A percentile compares a stretch with the other conserved stretches of the same genome.
Conservation (phyloP, 2,888 invertebrate genomes). For the Apamea sordens region DNA sequence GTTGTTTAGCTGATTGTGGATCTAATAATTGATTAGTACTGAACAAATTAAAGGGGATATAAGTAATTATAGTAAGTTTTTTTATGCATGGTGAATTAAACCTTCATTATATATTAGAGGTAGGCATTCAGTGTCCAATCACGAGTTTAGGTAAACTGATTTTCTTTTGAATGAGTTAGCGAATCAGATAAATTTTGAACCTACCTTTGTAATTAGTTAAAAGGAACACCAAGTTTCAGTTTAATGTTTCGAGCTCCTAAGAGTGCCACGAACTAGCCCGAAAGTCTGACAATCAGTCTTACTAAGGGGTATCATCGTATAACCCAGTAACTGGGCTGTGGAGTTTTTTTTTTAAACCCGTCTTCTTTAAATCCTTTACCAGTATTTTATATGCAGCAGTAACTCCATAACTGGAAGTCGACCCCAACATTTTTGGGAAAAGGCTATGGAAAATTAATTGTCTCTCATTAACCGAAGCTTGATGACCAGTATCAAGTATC, state of each 20-base stretch:
- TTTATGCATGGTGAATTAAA: neutral
- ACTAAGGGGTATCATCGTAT: neutral
- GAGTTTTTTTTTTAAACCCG: neutral
- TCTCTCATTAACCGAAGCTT: neutral
- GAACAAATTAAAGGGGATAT: neutral
- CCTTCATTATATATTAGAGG: too few species aligned
- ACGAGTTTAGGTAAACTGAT: neutral
- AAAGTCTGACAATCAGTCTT: neutral
- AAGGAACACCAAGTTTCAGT: neutral
- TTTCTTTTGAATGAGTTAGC: neutral
- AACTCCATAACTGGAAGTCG: too few species aligned
- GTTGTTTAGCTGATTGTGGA: neutral
- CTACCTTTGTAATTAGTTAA: neutral
- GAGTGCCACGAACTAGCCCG: neutral
- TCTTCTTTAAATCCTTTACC: too few species aligned
- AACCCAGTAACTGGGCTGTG: neutral
- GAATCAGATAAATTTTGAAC: neutral
- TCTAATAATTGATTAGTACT: constrained; percentile 15
- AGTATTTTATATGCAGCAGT: too few species aligned
- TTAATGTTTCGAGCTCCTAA: too few species aligned
- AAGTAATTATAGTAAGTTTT: too few species aligned
- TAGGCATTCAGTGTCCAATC: neutral
- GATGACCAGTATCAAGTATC: neutral
- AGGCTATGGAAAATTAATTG: neutral
- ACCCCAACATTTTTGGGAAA: too few species aligned